Evolutionary conservation across 1,140 invertebrate species (phyloP), one percentile per base, ranked within the genome.

Genomic region (Drosophila kepulauana): DNA sequence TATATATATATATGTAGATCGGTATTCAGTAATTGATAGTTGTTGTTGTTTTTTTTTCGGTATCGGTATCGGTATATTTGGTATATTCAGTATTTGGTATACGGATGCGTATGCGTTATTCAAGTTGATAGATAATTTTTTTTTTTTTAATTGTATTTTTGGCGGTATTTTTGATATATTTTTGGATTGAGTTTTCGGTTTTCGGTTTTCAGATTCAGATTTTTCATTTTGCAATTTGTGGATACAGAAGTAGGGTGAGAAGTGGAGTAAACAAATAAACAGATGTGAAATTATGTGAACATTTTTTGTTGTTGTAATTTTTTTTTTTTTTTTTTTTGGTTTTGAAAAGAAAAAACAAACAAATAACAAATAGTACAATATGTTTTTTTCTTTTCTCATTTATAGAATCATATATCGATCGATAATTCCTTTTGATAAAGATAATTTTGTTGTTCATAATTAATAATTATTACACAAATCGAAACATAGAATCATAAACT

Each of bases 241-340:
- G 88, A 79, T 88, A 82, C 79, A 82, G 88, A 91, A 89, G 88
- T 79, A 89, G 79, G 85, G 89, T 91, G 89, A 91, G 86, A 89
- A 91, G 89, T 91, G 89, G 91, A 92, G 88, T 90, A 91, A 91
- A 92, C 84, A 91, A 92, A 89, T 92, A 92, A 91, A 91, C 89
- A 91, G 78, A 91, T 89, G 89, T 91, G 88, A 91, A 91, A 91
- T 91, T 89, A 87, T 89, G 86, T 91, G 86, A 92, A 91, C 87
- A 91, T 78, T 81, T 84, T 75, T 74, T n/a, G 68, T 81, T 74
- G 43, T 75, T 75, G 52, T 56, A 54, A 73, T 70, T 72, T 63
- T 54, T 15, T 13, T 52, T 28, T 51, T 51, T 25, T 28, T 51
- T 52, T 75, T 64, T 67, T 74, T 59, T 65, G 66, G 68, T 64